Conservation (phyloP, 2,888 invertebrate genomes). For the Rhaphigaster nebulosa region DNA sequence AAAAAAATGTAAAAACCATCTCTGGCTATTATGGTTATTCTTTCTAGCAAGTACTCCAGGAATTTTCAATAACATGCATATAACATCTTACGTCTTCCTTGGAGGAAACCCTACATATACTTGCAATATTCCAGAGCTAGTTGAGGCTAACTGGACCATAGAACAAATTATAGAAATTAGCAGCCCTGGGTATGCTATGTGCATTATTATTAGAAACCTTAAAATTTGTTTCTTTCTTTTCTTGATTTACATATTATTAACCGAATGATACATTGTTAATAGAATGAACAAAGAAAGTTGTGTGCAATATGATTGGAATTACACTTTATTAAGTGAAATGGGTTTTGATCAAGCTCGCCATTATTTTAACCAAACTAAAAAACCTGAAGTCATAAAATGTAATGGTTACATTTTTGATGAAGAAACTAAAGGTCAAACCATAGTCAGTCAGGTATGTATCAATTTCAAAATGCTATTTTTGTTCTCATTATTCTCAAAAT, state of each 20-base stretch:
- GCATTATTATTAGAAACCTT: not conserved
- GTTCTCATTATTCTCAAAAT: not conserved
- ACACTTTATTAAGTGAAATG: slow-evolving; percentile 69
- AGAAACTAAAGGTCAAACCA: slow-evolving; percentile 67
- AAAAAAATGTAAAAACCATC: slow-evolving; percentile 53
- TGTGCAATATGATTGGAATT: slow-evolving; percentile 70
- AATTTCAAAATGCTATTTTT: not conserved
- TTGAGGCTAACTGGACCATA: slow-evolving; percentile 70
- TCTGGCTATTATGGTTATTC: slow-evolving; percentile 63
- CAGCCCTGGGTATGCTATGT: slow-evolving; percentile 65
- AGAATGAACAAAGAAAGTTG: slow-evolving; percentile 67
- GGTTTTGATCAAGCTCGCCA: slow-evolving; percentile 69
- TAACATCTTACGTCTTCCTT: slow-evolving; percentile 72
- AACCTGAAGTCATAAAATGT: slow-evolving; percentile 68
- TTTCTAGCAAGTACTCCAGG: slow-evolving; percentile 62
- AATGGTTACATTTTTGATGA: slow-evolving; percentile 67
- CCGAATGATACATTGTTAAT: slow-evolving; percentile 20
- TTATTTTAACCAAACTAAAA: slow-evolving; percentile 66
- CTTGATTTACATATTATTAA: not conserved
- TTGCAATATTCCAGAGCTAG: slow-evolving; percentile 70
- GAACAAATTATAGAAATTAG: slow-evolving; percentile 70
- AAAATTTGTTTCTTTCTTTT: slow-evolving; percentile 36
- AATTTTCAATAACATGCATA: slow-evolving; percentile 68
- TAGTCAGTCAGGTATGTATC: slow-evolving; percentile 64
- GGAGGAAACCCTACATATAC: slow-evolving; percentile 71